Evolutionary conservation across 2,113 vertebrate genomes (phyloP).

Genomic region (Cololabis saira): DNA sequence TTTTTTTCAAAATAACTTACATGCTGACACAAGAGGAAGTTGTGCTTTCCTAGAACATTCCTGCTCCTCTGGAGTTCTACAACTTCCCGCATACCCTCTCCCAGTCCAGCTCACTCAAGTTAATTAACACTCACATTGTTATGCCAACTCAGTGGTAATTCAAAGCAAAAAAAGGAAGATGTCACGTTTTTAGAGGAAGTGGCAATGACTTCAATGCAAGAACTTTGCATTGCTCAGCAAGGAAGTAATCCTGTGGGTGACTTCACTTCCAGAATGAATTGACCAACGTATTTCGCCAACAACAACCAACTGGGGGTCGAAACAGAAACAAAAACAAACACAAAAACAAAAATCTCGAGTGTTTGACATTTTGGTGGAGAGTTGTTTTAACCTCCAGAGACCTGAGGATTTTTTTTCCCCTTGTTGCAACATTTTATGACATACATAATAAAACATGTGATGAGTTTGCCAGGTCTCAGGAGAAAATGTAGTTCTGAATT

Average conservation of each 20-base stretch:
- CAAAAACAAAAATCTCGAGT: too few relatives aligned
- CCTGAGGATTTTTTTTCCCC: too few relatives aligned
- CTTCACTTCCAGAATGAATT: constrained; percentile 9
- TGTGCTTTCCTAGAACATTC: constrained; percentile 82
- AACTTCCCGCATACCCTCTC: constrained; percentile 62
- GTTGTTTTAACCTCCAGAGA: background rate
- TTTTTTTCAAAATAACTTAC: constrained; percentile 32
- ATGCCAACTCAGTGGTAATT: constrained; percentile 1
- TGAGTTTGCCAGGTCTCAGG: too few relatives aligned
- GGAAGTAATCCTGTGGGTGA: constrained; percentile 44
- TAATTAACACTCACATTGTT: constrained; percentile 30
- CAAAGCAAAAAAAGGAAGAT: constrained; percentile 29
- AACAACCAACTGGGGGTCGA: background rate
- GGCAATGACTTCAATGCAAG: background rate
- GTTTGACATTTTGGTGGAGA: background rate
- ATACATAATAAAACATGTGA: too few relatives aligned
- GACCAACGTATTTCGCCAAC: background rate
- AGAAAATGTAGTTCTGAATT: too few relatives aligned
- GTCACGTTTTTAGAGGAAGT: constrained; percentile 47
- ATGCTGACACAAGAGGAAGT: constrained; percentile 66
- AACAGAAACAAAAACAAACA: background rate
- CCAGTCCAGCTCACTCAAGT: background rate
- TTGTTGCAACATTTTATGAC: too few relatives aligned
- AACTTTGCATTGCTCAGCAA: constrained; percentile 33
- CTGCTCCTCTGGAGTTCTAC: constrained; percentile 41